Conservation (phyloP, 1,140 invertebrate genomes). For the Matsumurasca onukii region DNA sequence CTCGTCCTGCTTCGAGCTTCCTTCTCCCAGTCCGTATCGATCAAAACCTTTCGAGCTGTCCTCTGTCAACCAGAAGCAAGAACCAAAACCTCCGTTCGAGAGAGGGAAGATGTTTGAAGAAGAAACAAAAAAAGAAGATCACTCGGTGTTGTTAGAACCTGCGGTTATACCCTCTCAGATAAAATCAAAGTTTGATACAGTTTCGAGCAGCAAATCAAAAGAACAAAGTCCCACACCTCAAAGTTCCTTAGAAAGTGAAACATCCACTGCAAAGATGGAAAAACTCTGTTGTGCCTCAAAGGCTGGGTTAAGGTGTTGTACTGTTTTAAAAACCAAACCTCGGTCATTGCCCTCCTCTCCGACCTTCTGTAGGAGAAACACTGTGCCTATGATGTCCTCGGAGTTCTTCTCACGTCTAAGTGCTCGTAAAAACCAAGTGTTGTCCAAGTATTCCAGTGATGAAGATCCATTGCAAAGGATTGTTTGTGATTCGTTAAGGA, state of each 20-base stretch:
- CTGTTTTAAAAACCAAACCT: slow-evolving; percentile 33
- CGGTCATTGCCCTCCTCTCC: slow-evolving; percentile 39
- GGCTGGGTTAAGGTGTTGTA: slow-evolving; percentile 23
- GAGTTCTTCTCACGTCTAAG: slow-evolving; percentile 23
- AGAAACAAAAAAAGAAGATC: slow-evolving; percentile 15
- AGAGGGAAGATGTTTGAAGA: slow-evolving; percentile 29
- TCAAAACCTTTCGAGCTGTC: slow-evolving; percentile 24
- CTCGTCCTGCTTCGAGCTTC: slow-evolving; percentile 73
- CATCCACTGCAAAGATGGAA: neutral
- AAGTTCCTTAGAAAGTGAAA: slow-evolving; percentile 6
- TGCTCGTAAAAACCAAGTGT: neutral
- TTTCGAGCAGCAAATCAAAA: slow-evolving; percentile 25
- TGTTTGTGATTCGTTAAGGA: slow-evolving; percentile 1
- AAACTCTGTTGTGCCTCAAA: neutral
- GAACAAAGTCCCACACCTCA: slow-evolving; percentile 5
- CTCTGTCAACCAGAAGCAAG: neutral
- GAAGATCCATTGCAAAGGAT: slow-evolving; percentile 17
- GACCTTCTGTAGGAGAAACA: slow-evolving; percentile 35
- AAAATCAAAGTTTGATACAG: neutral
- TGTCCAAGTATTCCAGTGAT: slow-evolving; percentile 29
- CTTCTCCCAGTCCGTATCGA: slow-evolving; percentile 51
- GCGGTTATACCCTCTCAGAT: slow-evolving; percentile 40
- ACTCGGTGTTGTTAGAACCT: slow-evolving; percentile 37
- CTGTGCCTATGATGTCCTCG: slow-evolving; percentile 16
- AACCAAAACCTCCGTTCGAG: slow-evolving; percentile 24